phyloP scores from a whole-genome alignment of 1,140 invertebrate species.

The Aphaenogaster rudis region DNA sequence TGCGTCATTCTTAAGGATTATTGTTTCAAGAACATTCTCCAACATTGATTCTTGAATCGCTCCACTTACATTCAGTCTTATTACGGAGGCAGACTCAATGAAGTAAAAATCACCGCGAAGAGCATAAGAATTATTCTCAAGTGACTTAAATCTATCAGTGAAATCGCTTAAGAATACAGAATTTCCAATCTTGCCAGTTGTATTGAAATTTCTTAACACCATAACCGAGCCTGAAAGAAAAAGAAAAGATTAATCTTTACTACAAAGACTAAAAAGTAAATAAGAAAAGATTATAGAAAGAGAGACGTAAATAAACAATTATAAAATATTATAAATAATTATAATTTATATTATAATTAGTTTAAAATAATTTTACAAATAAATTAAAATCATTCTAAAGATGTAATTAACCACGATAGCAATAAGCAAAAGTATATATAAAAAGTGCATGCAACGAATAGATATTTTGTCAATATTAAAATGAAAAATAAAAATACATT shows the following conservation, averaged over 20 bases:
- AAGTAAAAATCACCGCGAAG: conserved; percentile 74
- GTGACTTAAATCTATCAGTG: conserved; percentile 43
- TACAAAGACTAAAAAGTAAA: neutral
- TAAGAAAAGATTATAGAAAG: neutral
- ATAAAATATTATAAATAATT: conserved; percentile 11
- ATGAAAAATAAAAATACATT: conserved; percentile 3
- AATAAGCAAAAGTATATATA: neutral
- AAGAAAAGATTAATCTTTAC: conserved; percentile 21
- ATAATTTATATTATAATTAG: neutral
- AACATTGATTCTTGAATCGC: conserved; percentile 70
- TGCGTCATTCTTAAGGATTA: conserved; percentile 65
- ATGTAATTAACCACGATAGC: neutral
- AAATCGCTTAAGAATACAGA: conserved; percentile 64
- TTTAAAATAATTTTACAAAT: neutral
- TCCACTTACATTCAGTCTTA: conserved; percentile 68
- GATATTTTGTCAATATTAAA: neutral
- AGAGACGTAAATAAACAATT: neutral
- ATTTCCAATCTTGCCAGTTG: conserved; percentile 72
- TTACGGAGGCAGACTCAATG: conserved; percentile 49
- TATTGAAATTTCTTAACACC: conserved; percentile 69
- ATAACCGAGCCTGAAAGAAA: conserved; percentile 65
- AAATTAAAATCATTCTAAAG: neutral
- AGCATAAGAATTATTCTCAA: conserved; percentile 62
- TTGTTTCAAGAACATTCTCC: conserved; percentile 59
- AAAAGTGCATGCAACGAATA: neutral